Conservation (phyloP, 2,888 invertebrate species). For the Nomada ruficornis region DNA sequence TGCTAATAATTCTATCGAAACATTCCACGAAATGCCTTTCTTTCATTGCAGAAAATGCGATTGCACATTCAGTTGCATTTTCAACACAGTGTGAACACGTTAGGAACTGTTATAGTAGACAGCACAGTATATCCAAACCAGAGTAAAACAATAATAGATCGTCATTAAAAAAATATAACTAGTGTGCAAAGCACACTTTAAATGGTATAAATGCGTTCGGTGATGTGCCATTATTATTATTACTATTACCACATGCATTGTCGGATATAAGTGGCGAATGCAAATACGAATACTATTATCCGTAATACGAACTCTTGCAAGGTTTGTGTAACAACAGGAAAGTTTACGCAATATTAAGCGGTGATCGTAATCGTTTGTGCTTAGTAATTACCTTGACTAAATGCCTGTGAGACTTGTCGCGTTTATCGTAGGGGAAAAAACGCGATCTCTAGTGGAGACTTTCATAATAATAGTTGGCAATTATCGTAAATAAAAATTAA, state of each 20-base stretch:
- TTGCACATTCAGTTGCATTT: not conserved
- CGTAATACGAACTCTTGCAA: too few species aligned
- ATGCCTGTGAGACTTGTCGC: not conserved
- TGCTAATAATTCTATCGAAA: not conserved
- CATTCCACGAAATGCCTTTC: not conserved
- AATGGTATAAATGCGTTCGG: too few species aligned
- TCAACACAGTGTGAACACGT: too few species aligned
- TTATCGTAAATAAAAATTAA: not conserved
- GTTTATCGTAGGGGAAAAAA: not conserved
- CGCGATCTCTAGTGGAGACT: too few species aligned
- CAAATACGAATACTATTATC: too few species aligned
- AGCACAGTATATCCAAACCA: not conserved
- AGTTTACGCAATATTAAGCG: not conserved
- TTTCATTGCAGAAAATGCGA: not conserved
- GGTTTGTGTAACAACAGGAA: not conserved
- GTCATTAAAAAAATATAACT: not conserved
- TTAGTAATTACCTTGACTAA: not conserved
- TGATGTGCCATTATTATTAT: too few species aligned
- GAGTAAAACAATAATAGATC: not conserved
- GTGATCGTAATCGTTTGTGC: conserved; percentile 3
- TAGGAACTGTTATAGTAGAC: too few species aligned
- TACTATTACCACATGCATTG: too few species aligned
- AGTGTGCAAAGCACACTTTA: too few species aligned
- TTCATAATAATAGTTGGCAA: not conserved
- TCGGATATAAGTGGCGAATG: too few species aligned